These are phyloP conservation scores for Coregonus sp. DNA, from an alignment of 2,797 vertebrate genomes.

Conservation along the genomic window DNA sequence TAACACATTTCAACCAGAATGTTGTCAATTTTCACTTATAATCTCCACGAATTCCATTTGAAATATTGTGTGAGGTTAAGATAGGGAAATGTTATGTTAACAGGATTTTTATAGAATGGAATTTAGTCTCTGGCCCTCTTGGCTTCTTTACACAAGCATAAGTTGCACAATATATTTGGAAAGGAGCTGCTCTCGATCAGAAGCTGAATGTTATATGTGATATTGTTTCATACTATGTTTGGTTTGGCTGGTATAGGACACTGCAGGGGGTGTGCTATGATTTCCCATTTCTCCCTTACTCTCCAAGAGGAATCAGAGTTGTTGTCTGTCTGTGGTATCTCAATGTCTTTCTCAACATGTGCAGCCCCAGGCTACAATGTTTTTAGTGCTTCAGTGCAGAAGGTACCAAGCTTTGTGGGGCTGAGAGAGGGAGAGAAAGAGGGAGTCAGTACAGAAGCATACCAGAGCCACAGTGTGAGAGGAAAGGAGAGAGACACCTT, in stretches of 20 bases:
- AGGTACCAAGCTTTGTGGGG: not conserved
- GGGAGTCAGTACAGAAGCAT: not conserved
- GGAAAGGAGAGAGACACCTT: not conserved
- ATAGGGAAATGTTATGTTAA: slow-evolving; percentile 28
- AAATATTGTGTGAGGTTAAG: slow-evolving; percentile 50
- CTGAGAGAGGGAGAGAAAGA: slow-evolving; percentile 29
- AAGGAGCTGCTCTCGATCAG: slow-evolving; percentile 12
- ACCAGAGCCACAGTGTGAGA: not conserved
- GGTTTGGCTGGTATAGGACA: slow-evolving; percentile 46
- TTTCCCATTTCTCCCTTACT: slow-evolving; percentile 25
- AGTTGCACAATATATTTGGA: slow-evolving; percentile 62
- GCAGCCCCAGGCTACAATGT: slow-evolving; percentile 18
- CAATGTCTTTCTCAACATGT: slow-evolving; percentile 61
- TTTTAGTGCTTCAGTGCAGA: not conserved
- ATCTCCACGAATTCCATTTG: slow-evolving; percentile 25
- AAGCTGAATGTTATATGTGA: slow-evolving; percentile 31
- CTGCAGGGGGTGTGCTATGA: slow-evolving; percentile 25
- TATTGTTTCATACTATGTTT: slow-evolving; percentile 56
- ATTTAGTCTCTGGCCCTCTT: slow-evolving; percentile 56
- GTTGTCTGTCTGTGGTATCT: slow-evolving; percentile 40
- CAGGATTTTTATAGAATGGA: slow-evolving; percentile 56
- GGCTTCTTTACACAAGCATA: slow-evolving; percentile 55
- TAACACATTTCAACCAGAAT: slow-evolving; percentile 32
- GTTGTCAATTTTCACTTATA: not conserved
- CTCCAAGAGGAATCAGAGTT: slow-evolving; percentile 49